These are phyloP conservation scores for Aphodius sticticus DNA, from an alignment of 2,888 invertebrate species.

Conservation along the genomic window DNA sequence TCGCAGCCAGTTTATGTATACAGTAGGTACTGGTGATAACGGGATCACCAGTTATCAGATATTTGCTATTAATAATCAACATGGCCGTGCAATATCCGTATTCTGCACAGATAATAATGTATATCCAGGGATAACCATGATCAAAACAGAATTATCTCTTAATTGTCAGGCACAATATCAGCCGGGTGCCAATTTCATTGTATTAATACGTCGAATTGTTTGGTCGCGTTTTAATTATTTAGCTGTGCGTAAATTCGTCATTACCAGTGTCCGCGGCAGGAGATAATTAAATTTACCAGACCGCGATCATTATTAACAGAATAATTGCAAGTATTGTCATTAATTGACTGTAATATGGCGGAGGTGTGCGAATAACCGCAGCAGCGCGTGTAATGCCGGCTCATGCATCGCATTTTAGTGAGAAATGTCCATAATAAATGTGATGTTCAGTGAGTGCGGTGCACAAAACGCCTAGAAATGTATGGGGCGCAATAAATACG, in stretches of 20 bases:
- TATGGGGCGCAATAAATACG: neutral
- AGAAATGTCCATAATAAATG: neutral
- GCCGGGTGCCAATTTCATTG: neutral
- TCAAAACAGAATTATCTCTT: slow-evolving; percentile 4
- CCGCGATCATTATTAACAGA: slow-evolving; percentile 16
- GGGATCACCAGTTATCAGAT: neutral
- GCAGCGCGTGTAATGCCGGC: neutral
- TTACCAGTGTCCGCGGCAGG: slow-evolving; percentile 5
- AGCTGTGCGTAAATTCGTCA: slow-evolving; percentile 13
- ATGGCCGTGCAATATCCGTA: neutral
- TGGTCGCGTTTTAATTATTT: neutral
- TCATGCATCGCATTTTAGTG: neutral
- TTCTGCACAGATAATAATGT: neutral
- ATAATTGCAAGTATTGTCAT: slow-evolving; percentile 13
- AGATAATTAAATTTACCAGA: slow-evolving; percentile 16
- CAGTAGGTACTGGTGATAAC: too few species aligned
- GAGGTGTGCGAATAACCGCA: neutral
- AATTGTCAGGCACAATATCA: neutral
- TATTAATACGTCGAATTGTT: neutral
- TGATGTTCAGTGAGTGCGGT: neutral
- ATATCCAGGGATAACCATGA: neutral
- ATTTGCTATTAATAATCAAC: neutral
- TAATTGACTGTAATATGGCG: slow-evolving; percentile 12
- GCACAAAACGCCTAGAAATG: neutral
- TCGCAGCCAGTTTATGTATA: neutral